These are phyloP conservation scores for Bos javanicus DNA, from an alignment of 2,113 vertebrate species.

Conservation along the genomic window DNA sequence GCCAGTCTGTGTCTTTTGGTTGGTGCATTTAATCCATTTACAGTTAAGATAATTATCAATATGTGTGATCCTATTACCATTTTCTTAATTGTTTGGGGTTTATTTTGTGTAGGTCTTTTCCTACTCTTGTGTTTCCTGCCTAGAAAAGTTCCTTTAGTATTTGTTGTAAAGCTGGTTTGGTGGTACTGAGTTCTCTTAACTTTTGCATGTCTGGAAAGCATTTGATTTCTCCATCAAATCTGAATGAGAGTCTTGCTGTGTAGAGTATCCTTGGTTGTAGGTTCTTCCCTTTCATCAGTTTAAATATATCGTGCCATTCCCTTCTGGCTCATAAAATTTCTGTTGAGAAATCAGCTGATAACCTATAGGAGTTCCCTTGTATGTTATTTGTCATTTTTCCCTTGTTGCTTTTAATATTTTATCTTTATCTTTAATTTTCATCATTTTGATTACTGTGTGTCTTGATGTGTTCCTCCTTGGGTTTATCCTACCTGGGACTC, in stretches of 20 bases:
- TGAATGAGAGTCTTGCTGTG: neutral
- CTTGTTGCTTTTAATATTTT: neutral
- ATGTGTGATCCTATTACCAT: neutral
- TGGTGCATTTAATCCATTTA: neutral
- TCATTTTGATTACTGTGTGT: neutral
- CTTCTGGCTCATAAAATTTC: neutral
- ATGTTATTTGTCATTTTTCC: neutral
- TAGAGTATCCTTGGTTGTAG: neutral
- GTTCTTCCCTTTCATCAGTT: neutral
- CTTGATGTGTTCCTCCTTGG: neutral
- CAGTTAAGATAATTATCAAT: neutral
- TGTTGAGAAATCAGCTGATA: neutral
- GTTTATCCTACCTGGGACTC: neutral
- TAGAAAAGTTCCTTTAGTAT: neutral
- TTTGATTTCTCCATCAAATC: neutral
- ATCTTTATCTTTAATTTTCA: neutral
- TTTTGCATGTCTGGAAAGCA: neutral
- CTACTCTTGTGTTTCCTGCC: neutral
- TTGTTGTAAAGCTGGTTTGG: neutral
- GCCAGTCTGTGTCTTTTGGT: neutral
- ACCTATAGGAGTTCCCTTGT: neutral
- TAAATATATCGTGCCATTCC: neutral
- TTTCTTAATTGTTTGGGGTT: neutral
- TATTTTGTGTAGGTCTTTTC: neutral
- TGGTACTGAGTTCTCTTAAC: neutral